Evolutionary conservation across 2,113 vertebrate species (phyloP), one percentile per base, ranked within the genome.

Genomic region (Pedionomus torquatus): DNA sequence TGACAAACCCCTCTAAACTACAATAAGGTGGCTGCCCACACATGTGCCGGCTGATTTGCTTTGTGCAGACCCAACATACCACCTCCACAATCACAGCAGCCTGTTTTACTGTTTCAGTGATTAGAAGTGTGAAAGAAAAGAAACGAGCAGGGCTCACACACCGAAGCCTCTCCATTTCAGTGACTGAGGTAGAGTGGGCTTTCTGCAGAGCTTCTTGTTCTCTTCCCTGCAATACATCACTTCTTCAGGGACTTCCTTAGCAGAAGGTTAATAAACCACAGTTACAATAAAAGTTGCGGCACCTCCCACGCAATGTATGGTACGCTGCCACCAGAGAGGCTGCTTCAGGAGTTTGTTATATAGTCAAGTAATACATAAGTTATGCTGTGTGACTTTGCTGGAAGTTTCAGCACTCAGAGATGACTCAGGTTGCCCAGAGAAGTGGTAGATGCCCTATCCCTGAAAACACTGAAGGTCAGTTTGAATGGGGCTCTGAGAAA

Each of bases 11-110:
- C 89, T 85, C 90, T 75, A 71, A 92, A 81, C 64, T 35, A 94
- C 95, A 95, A 66, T 95, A 82, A 95, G 87, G 70, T 2, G 2
- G 30, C 95, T 97, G 89, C 97, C 97, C 91, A 97, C 96, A 95
- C 94, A 76, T 95, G 91, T 92, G 79, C 97, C 13, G 83, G 37
- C 89, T 97, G 89, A 80, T 93, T 93, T 92, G 87, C 58, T 94
- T 92, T 5, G 0, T 1, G 0, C 82, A 97, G 97, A 96, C 97
- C 95, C 93, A 97, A 97, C 97, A 97, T 48, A 55, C 96, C 97
- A 94, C 96, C 97, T 86, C 96, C 97, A 87, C 93, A 97, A 54
- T 85, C 88, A 76, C 95, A 95, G 89, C 83, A 93, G 96, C 76
- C 93, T 93, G 81, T 90, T 96, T 84, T 92, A 90, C 93, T 93